These are phyloP conservation scores for Procambarus virginalis DNA, from an alignment of 1,140 invertebrate genomes.

Conservation along the genomic window DNA sequence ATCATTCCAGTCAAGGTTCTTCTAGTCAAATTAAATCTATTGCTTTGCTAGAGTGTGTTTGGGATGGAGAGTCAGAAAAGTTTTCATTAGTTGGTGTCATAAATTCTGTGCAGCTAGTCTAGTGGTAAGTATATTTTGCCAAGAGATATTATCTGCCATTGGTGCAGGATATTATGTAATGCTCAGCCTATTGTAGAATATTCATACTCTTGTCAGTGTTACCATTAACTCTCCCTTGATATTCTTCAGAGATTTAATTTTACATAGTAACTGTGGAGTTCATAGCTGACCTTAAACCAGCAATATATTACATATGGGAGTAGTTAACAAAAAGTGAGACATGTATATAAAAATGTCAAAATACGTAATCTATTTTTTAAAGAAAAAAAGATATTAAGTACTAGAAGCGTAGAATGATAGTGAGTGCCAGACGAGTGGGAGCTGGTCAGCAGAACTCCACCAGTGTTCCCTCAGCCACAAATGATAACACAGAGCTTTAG, in stretches of 20 bases:
- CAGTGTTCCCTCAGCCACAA: constrained; percentile 4
- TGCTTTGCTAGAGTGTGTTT: neutral
- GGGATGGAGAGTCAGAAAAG: neutral
- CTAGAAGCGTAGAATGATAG: neutral
- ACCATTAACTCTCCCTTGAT: constrained; percentile 2
- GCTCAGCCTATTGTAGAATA: constrained; percentile 10
- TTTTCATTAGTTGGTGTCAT: constrained; percentile 25
- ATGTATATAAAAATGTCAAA: neutral
- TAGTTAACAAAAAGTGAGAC: neutral
- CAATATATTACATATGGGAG: neutral
- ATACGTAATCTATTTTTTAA: neutral
- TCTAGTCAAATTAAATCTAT: neutral
- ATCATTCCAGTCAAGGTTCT: neutral
- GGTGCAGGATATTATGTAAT: constrained; percentile 26
- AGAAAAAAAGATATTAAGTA: neutral
- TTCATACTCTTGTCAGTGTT: constrained; percentile 21
- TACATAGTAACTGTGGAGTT: neutral
- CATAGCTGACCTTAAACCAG: neutral
- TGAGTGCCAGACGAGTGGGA: neutral
- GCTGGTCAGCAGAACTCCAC: neutral
- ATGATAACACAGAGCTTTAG: constrained; percentile 12
- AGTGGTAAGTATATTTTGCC: constrained; percentile 12
- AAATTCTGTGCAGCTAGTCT: constrained; percentile 33
- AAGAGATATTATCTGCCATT: constrained; percentile 4
- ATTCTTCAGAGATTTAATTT: neutral